Evolutionary conservation across 1,140 invertebrate genomes (phyloP), one percentile per base, ranked within the genome.

Genomic region (Drosophila tropicalis): DNA sequence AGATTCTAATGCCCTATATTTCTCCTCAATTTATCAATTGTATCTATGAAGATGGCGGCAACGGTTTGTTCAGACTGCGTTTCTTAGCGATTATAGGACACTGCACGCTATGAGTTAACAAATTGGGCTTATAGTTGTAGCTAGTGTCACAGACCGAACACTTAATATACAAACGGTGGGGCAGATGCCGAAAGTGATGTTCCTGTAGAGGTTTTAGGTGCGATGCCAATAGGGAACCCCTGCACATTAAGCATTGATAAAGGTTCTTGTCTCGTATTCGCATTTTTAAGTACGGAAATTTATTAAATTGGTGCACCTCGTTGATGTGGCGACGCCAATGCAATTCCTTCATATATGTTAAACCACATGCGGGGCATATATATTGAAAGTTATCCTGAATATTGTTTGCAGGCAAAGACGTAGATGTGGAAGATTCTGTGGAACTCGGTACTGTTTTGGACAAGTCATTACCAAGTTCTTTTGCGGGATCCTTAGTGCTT

Each of bases 281-380:
- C 76, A 91, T 91, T 36, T 82, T 91, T n/a, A 91, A 69, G 62
- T 78, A 81, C 15, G 84, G 74, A 0, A 90, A 69, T 44, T 91
- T 90, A 60, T 91, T 85, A 9, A 90, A 91, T 22, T 91, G 87
- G 62, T 91, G 90, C 5, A 70, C 76, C 25, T 82, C 74, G 40
- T 91, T 91, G 13, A 91, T 91, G 60, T 91, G 90, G 13, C 90
- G 85, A 4, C 90, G 90, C 90, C 90, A 91, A 44, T 85, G 76
- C 10, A 75, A 82, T 62, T 91, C 81, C 5, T 86, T 80, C 58
- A 87, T 80, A 58, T 83, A 90, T 9, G 81, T 72, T 56, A 72
- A 60, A 25, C 90, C 90, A 39, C 90, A 91, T 1, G 83, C 84
- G 1, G 90, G 90, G 32, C 90, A 91, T 29, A 91, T 13, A 29